Conservation (phyloP, 2,113 vertebrate species). For the Marmota flaviventris region DNA sequence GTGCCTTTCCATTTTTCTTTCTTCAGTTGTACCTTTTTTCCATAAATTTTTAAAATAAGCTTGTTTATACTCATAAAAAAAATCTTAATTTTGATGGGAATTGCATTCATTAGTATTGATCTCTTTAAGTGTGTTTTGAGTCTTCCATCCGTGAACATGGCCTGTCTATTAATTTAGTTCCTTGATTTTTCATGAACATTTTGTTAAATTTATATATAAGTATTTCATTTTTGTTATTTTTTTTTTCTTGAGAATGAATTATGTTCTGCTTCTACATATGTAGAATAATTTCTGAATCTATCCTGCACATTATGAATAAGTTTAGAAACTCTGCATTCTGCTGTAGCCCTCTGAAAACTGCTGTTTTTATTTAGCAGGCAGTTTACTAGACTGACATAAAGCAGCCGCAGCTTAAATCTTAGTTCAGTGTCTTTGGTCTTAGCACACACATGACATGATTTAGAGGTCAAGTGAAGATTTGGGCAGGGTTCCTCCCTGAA, state of each 20-base stretch:
- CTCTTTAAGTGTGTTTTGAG: background rate
- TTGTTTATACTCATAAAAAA: no score
- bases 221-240: background rate
- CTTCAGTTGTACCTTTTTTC: background rate
- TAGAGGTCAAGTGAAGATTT: background rate
- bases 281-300: background rate
- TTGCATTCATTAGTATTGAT: background rate
- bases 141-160: background rate
- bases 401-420: background rate
- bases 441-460: background rate
- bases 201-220: background rate
- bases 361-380: background rate
- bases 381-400: background rate
- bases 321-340: background rate
- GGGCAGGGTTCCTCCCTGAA: background rate
- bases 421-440: background rate
- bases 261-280: background rate
- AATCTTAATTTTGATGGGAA: background rate
- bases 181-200: constrained; percentile 38
- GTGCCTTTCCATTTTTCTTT: background rate
- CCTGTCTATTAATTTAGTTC: background rate
- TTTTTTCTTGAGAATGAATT: background rate
- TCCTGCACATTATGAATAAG: background rate
- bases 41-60: background rate
- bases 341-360: background rate